These are phyloP conservation scores for Cecropterus lyciades DNA, from an alignment of 1,140 invertebrate genomes.

Conservation along the genomic window DNA sequence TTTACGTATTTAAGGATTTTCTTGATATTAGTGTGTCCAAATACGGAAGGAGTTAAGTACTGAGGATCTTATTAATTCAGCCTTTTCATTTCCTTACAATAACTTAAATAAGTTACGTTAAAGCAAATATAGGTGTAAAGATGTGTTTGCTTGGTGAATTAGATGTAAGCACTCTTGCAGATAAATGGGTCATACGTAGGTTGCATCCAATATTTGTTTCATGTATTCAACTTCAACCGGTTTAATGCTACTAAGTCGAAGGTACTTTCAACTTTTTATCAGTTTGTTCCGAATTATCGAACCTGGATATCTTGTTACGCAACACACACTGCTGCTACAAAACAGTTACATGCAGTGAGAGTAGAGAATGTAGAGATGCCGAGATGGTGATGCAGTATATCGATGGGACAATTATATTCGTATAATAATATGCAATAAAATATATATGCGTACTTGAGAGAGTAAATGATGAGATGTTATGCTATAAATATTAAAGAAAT, in stretches of 20 bases:
- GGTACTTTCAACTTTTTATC: slow-evolving; percentile 11
- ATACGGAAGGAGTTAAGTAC: no score
- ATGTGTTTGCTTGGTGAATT: no score
- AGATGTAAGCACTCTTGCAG: not conserved
- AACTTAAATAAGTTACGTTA: no score
- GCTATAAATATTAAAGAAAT: no score
- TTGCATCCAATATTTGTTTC: not conserved
- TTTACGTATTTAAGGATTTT: no score
- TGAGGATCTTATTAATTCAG: no score
- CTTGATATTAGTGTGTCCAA: no score
- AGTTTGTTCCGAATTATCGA: slow-evolving; percentile 13
- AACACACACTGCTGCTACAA: slow-evolving; percentile 25
- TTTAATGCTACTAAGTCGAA: not conserved
- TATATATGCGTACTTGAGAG: no score
- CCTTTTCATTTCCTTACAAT: no score
- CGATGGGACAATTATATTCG: not conserved
- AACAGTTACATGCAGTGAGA: slow-evolving; percentile 23
- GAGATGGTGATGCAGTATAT: not conserved
- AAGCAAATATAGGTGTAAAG: no score
- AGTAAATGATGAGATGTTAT: no score
- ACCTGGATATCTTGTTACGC: slow-evolving; percentile 32
- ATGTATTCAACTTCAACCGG: not conserved
- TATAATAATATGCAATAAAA: no score
- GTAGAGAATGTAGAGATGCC: slow-evolving; percentile 25
- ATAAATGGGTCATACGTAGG: not conserved